Conservation (phyloP, 2,113 vertebrate genomes). For the Acrocephalus arundinaceus region DNA sequence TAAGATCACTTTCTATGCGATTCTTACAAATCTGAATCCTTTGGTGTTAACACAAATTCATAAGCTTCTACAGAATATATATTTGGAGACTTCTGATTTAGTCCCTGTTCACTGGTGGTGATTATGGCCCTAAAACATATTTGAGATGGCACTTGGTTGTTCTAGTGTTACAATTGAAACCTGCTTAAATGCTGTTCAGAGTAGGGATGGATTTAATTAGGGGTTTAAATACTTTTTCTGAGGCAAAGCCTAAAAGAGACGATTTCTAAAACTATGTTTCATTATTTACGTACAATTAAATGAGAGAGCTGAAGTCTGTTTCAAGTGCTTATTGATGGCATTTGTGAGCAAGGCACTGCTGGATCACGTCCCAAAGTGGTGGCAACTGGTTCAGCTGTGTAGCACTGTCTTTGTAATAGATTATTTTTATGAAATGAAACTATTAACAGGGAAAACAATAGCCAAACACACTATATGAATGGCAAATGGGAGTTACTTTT, state of each 20-base stretch:
- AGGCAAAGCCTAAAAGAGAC: background rate
- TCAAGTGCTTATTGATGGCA: background rate
- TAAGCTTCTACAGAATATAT: background rate
- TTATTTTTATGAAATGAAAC: background rate
- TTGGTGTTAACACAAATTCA: background rate
- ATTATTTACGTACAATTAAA: background rate
- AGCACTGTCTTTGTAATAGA: background rate
- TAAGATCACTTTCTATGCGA: background rate
- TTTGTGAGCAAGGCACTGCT: background rate
- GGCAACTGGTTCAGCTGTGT: background rate
- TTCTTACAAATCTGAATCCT: background rate
- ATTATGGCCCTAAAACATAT: background rate
- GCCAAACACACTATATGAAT: background rate
- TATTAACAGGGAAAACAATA: background rate
- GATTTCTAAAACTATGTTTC: background rate
- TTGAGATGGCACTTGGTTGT: background rate
- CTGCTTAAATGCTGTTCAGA: background rate
- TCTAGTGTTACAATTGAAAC: background rate
- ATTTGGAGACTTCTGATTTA: background rate
- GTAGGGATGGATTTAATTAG: background rate
- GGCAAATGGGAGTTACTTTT: background rate
- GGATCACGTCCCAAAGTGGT: background rate
- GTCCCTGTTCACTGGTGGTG: background rate
- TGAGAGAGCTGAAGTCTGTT: background rate
- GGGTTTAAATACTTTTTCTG: background rate